Evolutionary conservation across 2,113 vertebrate species (phyloP).

Genomic region (Tricholaema leucomelas): DNA sequence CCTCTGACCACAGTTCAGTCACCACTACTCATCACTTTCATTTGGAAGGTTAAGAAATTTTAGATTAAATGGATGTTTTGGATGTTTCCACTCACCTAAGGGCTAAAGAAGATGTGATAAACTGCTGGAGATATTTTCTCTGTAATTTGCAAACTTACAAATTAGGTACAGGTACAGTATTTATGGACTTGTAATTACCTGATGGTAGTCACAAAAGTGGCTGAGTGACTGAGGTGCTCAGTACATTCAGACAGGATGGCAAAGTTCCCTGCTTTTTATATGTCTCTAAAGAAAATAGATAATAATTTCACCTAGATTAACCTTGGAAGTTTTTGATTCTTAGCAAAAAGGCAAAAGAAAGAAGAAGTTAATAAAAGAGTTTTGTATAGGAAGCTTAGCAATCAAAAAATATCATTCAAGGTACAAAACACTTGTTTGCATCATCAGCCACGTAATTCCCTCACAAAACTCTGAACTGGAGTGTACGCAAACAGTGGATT

Average conservation of each 20-base stretch:
- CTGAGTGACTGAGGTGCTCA: neutral
- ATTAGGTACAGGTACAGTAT: neutral
- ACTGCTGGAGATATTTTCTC: neutral
- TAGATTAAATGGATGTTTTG: neutral
- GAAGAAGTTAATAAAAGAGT: neutral
- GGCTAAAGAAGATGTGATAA: neutral
- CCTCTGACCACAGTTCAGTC: neutral
- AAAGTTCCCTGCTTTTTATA: neutral
- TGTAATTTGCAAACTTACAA: neutral
- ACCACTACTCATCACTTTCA: neutral
- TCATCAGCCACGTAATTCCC: neutral
- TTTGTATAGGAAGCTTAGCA: constrained; percentile 32
- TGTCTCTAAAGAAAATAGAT: neutral
- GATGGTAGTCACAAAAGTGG: neutral
- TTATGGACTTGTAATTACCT: neutral
- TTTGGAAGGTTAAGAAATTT: neutral
- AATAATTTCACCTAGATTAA: neutral
- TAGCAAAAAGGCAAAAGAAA: neutral
- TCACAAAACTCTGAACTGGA: neutral
- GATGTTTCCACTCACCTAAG: neutral
- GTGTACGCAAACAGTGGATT: constrained; percentile 29
- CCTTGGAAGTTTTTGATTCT: neutral
- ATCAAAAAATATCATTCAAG: constrained; percentile 3
- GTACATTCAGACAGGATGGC: neutral
- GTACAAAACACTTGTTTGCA: constrained; percentile 8